Evolutionary conservation across 2,888 invertebrate species (phyloP).

Genomic region (Microctonus aethiopoides): DNA sequence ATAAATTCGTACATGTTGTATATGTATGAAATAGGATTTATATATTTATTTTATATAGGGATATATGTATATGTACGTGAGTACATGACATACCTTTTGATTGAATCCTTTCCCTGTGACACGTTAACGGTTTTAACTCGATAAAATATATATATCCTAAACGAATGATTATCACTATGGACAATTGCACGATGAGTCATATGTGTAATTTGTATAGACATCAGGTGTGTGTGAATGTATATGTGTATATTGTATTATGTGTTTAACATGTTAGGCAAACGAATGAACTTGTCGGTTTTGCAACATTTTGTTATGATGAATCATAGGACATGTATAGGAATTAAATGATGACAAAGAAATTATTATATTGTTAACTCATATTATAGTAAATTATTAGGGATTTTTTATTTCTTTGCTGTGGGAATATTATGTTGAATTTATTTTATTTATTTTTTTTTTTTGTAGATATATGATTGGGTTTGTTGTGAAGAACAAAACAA

Average conservation of each 20-base stretch:
- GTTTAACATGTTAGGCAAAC: background rate
- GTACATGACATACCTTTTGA: too few species aligned
- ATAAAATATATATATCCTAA: conserved; percentile 2
- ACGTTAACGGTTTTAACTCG: conserved; percentile 8
- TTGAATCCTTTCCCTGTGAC: conserved; percentile 13
- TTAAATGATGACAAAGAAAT: background rate
- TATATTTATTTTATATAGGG: too few species aligned
- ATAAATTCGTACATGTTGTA: background rate
- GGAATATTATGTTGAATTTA: background rate
- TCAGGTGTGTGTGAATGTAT: background rate
- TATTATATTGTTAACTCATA: too few species aligned
- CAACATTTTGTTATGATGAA: background rate
- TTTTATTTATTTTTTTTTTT: background rate
- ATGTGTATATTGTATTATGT: background rate
- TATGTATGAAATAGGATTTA: background rate
- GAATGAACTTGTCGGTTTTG: background rate
- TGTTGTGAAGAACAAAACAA: background rate
- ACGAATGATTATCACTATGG: conserved; percentile 15
- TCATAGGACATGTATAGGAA: too few species aligned
- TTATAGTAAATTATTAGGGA: too few species aligned
- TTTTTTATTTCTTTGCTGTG: too few species aligned
- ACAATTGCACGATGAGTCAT: conserved; percentile 17
- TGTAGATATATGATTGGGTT: background rate
- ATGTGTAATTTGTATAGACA: background rate
- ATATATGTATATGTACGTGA: too few species aligned